Base-by-base conservation (phyloP, 2,888 invertebrate species). In the Acleris cristana region DNA sequence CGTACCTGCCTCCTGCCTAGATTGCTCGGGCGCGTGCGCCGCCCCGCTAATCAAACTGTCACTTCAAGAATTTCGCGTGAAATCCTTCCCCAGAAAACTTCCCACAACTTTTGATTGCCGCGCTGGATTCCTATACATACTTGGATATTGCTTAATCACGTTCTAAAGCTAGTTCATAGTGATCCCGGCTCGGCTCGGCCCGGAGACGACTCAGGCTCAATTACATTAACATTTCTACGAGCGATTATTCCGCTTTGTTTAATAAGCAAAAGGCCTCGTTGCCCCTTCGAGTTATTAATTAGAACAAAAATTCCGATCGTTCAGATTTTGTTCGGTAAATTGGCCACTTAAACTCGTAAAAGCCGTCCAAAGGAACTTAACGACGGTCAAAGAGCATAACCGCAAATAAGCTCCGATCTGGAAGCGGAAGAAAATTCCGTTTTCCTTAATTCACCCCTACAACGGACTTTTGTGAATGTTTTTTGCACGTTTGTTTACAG, bases 351-450 rank as follows among this genome's bases (percentile, higher is more conserved):
- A 92, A 91, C 89, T 89, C 89, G 88, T 90, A 89, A 90, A 90
- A 89, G 89, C 89, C 86, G 86, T 88, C 88, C 82, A 83, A 87
- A 87, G 89, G 87, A 92, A 88, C 89, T 89, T 91, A 91, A 92
- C 90, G 92, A 90, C 92, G 92, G 92, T 92, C 92, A 92, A 92
- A 92, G 91, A 89, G 92, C 89, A 91, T 92, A 91, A 92, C 92
- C 92, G 88, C 92, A 92, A 92, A 92, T 90, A 92, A 92, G 90
- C 89, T 85, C 86, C 89, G 87, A 91, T 92, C 88, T 89, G 84
- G 85, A 82, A 82, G 83, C 84, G 83, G 83, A 84, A 86, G 90
- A 87, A 89, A 91, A 89, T 88, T 88, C 89, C 84, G 81, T 85
- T 89, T 89, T 89, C 87, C 88, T 89, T 91, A 91, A 91, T 90